Conservation (phyloP, 2,797 vertebrate genomes). For the Danio tinwini region DNA sequence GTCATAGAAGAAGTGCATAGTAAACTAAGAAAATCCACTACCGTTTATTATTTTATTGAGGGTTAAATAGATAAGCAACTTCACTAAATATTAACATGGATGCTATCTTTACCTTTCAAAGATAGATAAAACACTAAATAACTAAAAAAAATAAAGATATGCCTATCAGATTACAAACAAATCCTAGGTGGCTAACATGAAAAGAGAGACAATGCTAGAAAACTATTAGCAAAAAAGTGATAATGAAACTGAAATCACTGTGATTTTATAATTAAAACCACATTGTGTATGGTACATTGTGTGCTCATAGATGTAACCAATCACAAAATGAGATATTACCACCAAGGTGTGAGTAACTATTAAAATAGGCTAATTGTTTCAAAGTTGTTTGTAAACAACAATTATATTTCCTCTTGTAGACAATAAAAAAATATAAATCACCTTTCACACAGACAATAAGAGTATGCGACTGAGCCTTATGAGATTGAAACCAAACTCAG, state of each 20-base stretch:
- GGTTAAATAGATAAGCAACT: neutral
- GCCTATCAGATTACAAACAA: neutral
- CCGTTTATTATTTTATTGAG: neutral
- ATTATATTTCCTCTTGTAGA: neutral
- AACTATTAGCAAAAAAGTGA: neutral
- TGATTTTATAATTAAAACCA: neutral
- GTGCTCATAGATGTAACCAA: too few species aligned
- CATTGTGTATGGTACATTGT: neutral
- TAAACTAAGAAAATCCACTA: neutral
- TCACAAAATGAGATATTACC: too few species aligned
- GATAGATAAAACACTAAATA: neutral
- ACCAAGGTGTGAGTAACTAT: too few species aligned
- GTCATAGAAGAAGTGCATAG: too few species aligned
- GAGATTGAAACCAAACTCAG: constrained; percentile 1
- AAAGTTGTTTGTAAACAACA: neutral
- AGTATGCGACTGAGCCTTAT: neutral
- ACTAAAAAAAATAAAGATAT: neutral
- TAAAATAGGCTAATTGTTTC: neutral
- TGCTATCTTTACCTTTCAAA: neutral
- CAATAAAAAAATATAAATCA: neutral
- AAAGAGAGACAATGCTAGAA: neutral
- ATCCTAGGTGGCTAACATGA: neutral
- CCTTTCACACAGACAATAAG: neutral
- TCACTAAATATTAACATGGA: neutral
- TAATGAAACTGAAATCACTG: neutral